Conservation (phyloP, 2,797 vertebrate genomes). For the Sitta carolinensis region DNA sequence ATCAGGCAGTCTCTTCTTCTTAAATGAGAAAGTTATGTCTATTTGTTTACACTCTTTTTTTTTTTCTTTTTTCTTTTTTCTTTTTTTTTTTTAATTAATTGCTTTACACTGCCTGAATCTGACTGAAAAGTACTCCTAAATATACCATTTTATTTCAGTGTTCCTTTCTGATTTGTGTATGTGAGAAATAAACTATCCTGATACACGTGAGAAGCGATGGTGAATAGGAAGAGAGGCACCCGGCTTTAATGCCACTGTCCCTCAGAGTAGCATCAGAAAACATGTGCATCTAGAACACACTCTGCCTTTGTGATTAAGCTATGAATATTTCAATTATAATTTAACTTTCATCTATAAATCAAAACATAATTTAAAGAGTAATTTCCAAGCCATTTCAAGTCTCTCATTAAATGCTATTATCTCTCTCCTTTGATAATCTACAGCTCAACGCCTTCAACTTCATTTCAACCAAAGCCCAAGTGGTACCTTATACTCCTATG, state of each 20-base stretch:
- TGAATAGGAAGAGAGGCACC: neutral
- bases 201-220: neutral
- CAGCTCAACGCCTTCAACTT: neutral
- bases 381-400: neutral
- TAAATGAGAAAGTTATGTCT: neutral
- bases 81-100: neutral
- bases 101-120: neutral
- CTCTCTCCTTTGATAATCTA: neutral
- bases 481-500: neutral
- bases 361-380: constrained; percentile 5
- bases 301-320: neutral
- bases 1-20: neutral
- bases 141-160: neutral
- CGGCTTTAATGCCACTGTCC: neutral
- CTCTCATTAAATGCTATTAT: neutral
- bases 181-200: neutral
- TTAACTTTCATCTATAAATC: neutral
- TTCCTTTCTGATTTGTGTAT: neutral
- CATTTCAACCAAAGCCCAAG: neutral
- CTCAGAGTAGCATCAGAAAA: neutral
- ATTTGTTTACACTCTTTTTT: neutral
- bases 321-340: constrained; percentile 1
- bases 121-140: neutral
- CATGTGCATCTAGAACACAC: neutral
- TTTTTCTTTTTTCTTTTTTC: no score